A percentile compares a stretch with the other conserved stretches of the same genome.
phyloP scores from a whole-genome alignment of 1,140 invertebrate species.

The Lepidurus packardi region DNA sequence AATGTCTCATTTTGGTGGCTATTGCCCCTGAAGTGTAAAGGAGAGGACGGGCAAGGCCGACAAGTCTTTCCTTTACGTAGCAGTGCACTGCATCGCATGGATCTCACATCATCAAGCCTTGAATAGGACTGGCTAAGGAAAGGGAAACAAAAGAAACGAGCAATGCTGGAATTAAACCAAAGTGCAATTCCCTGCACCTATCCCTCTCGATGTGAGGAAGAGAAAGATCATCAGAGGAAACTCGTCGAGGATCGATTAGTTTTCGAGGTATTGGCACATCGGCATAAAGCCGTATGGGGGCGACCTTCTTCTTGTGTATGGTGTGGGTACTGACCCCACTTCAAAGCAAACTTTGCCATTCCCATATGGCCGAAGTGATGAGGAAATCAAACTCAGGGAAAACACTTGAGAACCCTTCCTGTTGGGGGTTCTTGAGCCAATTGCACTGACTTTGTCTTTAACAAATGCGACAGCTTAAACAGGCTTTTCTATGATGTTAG shows the following conservation, averaged over 20 bases:
- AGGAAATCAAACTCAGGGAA: too few relatives aligned
- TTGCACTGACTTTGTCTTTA: neutral
- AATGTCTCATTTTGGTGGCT: too few relatives aligned
- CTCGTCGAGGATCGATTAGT: neutral
- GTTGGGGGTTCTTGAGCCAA: too few relatives aligned
- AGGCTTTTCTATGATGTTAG: neutral
- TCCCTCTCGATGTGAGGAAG: neutral
- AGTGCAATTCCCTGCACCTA: neutral
- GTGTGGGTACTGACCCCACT: neutral
- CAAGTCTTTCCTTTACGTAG: too few relatives aligned
- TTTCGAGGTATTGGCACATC: neutral
- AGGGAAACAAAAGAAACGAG: neutral
- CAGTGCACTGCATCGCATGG: neutral
- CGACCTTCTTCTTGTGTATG: neutral
- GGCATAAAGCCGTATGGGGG: neutral
- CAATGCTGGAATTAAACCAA: constrained; percentile 1
- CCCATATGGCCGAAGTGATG: too few relatives aligned
- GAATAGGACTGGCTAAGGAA: neutral
- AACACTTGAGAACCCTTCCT: too few relatives aligned
- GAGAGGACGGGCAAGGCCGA: too few relatives aligned
- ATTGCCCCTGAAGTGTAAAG: too few relatives aligned
- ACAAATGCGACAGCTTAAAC: neutral
- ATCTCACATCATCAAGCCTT: neutral
- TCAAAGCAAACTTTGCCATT: too few relatives aligned
- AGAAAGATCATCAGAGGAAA: neutral